Evolutionary conservation across 2,797 vertebrate genomes (phyloP).

Genomic region (Labeo calbasu): DNA sequence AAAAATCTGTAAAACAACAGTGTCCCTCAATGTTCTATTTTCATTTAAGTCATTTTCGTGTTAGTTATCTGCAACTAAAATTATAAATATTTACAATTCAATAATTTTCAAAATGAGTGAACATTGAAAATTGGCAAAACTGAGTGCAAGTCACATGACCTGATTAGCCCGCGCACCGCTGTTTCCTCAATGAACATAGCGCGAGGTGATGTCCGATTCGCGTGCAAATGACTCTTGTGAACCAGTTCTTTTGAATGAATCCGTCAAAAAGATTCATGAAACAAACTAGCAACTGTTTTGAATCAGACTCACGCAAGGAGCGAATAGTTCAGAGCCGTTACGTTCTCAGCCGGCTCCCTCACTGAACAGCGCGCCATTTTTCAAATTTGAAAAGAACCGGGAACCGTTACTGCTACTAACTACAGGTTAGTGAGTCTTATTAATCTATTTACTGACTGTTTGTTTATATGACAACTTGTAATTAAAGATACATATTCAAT

Average conservation of each 20-base stretch:
- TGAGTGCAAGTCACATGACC: neutral
- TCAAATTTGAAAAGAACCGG: neutral
- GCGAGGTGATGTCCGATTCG: neutral
- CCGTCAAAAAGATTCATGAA: neutral
- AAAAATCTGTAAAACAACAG: neutral
- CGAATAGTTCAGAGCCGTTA: neutral
- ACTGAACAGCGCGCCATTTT: constrained; percentile 4
- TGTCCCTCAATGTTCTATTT: neutral
- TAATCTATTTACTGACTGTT: neutral
- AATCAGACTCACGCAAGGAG: neutral
- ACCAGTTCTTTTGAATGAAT: neutral
- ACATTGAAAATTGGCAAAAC: neutral
- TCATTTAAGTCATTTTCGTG: too few relatives aligned
- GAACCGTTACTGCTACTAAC: neutral
- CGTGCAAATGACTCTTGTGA: neutral
- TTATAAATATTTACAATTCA: neutral
- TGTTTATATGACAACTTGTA: neutral
- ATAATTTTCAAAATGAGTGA: neutral
- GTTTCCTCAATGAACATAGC: neutral
- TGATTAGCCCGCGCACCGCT: neutral
- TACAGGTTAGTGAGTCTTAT: neutral
- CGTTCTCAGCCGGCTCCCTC: neutral
- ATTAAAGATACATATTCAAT: neutral
- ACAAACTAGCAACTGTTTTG: neutral
- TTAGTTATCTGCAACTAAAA: neutral